Evolutionary conservation across 2,113 vertebrate species (phyloP), one percentile per base, ranked within the genome.

Genomic region (Phaetusa simplex): DNA sequence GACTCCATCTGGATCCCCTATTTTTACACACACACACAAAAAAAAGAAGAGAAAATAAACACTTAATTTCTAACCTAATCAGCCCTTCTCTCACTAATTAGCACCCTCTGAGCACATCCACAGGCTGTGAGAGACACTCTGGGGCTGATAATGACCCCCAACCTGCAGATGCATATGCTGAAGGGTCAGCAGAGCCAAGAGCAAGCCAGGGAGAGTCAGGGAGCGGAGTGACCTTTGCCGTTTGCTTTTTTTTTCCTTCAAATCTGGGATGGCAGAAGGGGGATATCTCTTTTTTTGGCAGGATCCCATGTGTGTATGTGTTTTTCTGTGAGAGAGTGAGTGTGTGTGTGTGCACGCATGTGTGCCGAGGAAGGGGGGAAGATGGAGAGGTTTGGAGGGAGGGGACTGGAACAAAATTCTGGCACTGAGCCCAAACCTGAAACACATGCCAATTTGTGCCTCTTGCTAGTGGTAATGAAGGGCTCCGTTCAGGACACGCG

Each of bases 41-140:
- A 79, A 66, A 79, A 66, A 87, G 59, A 53, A 74, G 52, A 91
- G 16, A 90, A 97, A 97, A 98, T 89, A 97, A 97, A 97, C 97
- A 97, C 96, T 98, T 98, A 94, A 98, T 98, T 98, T 97, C 97
- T 97, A 97, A 97, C 95, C 97, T 98, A 98, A 98, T 98, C 98
- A 98, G 97, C 74, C 95, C 85, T 97, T 96, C 86, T 97, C 95
- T 95, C 73, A 20, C 97, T 98, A 98, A 98, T 98, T 98, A 97
- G 95, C 96, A 97, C 94, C 97, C 96, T 98, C 97, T 65, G 38
- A 91, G 97, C 96, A 97, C 91, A 92, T 94, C 93, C 93, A 96
- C 88, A 95, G 95, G 85, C 97, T 96, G 96, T 91, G 96, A 96
- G 81, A 96, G 94, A 92, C 45, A 96, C 95, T 96, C 80, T 88